Evolutionary conservation across 2,888 invertebrate genomes (phyloP).

Genomic region (Autographa gamma): DNA sequence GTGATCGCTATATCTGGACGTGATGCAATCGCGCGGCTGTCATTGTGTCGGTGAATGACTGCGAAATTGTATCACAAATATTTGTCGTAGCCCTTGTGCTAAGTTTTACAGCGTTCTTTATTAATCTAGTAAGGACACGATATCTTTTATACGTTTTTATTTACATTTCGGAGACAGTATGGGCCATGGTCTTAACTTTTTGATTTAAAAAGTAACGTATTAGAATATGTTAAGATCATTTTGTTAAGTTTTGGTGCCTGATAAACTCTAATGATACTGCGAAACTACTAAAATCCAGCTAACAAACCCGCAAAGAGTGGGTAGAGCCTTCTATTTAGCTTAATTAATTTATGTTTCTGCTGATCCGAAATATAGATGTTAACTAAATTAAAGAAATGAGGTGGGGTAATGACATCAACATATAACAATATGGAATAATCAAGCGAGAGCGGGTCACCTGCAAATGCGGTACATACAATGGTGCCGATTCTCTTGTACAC

Average conservation of each 20-base stretch:
- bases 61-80: slow-evolving; percentile 67
- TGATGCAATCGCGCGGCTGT: slow-evolving; percentile 72
- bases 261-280: too few relatives aligned
- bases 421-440: slow-evolving; percentile 9
- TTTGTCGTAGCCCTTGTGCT: slow-evolving; percentile 35
- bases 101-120: slow-evolving; percentile 17
- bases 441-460: slow-evolving; percentile 16
- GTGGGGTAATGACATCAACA: not conserved
- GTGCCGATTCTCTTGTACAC: too few relatives aligned
- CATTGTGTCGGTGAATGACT: slow-evolving; percentile 71
- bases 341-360: too few relatives aligned
- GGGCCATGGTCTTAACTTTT: too few relatives aligned
- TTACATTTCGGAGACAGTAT: not conserved
- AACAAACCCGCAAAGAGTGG: too few relatives aligned
- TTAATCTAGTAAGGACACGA: not conserved
- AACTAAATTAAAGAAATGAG: too few relatives aligned
- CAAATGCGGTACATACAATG: not conserved
- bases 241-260: too few relatives aligned
- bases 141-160: not conserved
- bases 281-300: too few relatives aligned
- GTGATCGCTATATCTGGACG: slow-evolving; percentile 70
- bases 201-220: too few relatives aligned
- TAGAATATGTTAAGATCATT: too few relatives aligned
- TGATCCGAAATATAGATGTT: too few relatives aligned
- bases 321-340: too few relatives aligned